Evolutionary conservation across 1,140 invertebrate genomes (phyloP).

Genomic region (Polypedilum vanderplanki): DNA sequence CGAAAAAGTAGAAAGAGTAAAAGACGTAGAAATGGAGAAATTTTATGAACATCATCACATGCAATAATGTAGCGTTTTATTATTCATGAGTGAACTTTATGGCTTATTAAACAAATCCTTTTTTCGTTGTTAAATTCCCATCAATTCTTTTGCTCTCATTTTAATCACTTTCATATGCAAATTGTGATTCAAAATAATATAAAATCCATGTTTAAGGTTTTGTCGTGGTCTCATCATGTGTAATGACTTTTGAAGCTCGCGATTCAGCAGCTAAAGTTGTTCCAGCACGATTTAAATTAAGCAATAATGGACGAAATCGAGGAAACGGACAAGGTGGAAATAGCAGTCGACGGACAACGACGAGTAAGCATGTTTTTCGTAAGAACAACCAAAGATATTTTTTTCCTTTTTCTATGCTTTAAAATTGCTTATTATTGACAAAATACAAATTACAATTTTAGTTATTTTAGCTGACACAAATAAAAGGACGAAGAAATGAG

Average conservation of each 20-base stretch:
- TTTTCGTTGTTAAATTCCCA: too few species aligned
- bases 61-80: conserved; percentile 34
- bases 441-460: too few species aligned
- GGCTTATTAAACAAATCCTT: not conserved
- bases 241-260: conserved; percentile 89
- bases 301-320: conserved; percentile 39
- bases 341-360: conserved; percentile 35
- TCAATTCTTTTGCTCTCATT: too few species aligned
- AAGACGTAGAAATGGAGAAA: too few species aligned
- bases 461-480: too few species aligned
- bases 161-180: too few species aligned
- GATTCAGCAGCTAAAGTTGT: conserved; percentile 83
- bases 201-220: conserved; percentile 55
- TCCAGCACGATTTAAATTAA: conserved; percentile 60
- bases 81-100: conserved; percentile 21
- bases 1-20: too few species aligned
- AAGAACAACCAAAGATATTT: conserved; percentile 29
- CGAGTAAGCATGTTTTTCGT: conserved; percentile 27
- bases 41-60: too few species aligned
- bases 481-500: too few species aligned
- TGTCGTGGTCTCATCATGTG: conserved; percentile 85
- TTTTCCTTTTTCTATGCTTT: conserved; percentile 28
- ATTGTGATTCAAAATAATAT: too few species aligned
- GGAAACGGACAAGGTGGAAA: conserved; percentile 33
- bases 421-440: too few species aligned